Evolutionary conservation across 1,140 invertebrate genomes (phyloP), one percentile per base, ranked within the genome.

Genomic region (Cecropterus lyciades): DNA sequence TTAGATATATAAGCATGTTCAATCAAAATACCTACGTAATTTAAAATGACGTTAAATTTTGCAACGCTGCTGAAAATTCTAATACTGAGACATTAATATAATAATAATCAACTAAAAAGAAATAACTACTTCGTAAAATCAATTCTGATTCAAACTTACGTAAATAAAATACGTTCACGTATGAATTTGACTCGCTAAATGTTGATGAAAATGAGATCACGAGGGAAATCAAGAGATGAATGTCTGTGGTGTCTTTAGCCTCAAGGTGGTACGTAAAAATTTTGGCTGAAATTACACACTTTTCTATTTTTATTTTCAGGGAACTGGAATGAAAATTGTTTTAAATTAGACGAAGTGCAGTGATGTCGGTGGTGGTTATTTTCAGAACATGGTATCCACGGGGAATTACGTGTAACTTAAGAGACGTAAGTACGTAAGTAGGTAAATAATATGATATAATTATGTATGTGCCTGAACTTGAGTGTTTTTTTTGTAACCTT

Each of bases 181-280:
- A 62, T 51, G 46, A 62, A 62, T 49, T 62, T 51, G 30, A 62
- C 30, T 30, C 46, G 48, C 27, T 30, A 40, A 40, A 24, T 49
- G 27, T 30, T 62, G 57, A 62, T 62, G 57, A 62, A 62, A 62
- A 62, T 62, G 46, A 62, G 45, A 40, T 24, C 57, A 33, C 57
- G n/a, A 11, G 57, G 57, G 57, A 62, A 62, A 62, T 62, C 59
- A 62, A n/a, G 33, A 14, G 59, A 46, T 62, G 46, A 42, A 62
- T 62, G 17, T 33, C 1, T 5, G 20, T 45, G 49, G 59, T 51
- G 40, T 51, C 46, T 62, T 62, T 51, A 40, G 14, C 7, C 59
- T 51, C 46, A 62, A 62, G 59, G 57, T 52, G 49, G 43, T 62
- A 51, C 13, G 30, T 46, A 51, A 62, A 62, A 62, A 62, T 62